phyloP scores from a whole-genome alignment of 92 coral and sea anemone species.

The Desmophyllum pertusum region DNA sequence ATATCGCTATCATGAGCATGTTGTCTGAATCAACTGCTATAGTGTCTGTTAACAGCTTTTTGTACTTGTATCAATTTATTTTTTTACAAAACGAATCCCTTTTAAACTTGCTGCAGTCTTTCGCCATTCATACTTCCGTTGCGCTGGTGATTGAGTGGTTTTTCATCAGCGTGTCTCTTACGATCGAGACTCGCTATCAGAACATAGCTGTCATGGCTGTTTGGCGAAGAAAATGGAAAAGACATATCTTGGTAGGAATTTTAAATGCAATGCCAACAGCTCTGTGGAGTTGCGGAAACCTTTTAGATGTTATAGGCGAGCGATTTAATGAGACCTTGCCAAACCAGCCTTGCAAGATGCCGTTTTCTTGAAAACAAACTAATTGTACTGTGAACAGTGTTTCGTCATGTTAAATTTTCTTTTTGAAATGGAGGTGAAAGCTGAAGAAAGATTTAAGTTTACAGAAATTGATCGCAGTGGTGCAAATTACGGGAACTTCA shows the following conservation, averaged over 20 bases:
- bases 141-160: conserved; percentile 14
- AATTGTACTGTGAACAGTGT: neutral
- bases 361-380: no score
- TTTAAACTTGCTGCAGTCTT: neutral
- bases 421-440: neutral
- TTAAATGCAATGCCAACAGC: no score
- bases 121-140: neutral
- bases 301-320: no score
- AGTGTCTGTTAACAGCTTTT: conserved; percentile 11
- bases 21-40: conserved; percentile 35
- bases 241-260: no score
- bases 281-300: no score
- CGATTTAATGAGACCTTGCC: no score
- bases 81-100: neutral
- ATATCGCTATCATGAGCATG: conserved; percentile 49
- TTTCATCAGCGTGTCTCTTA: conserved; percentile 2
- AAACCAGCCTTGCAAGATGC: neutral
- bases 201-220: conserved; percentile 30
- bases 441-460: neutral
- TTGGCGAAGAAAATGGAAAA: conserved; percentile 15
- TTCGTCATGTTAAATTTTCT: neutral
- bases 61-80: conserved; percentile 8
- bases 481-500: neutral
- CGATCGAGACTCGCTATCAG: conserved; percentile 39
- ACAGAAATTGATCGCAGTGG: neutral